phyloP scores from a whole-genome alignment of 2,113 vertebrate species.

The Podilymbus podiceps region DNA sequence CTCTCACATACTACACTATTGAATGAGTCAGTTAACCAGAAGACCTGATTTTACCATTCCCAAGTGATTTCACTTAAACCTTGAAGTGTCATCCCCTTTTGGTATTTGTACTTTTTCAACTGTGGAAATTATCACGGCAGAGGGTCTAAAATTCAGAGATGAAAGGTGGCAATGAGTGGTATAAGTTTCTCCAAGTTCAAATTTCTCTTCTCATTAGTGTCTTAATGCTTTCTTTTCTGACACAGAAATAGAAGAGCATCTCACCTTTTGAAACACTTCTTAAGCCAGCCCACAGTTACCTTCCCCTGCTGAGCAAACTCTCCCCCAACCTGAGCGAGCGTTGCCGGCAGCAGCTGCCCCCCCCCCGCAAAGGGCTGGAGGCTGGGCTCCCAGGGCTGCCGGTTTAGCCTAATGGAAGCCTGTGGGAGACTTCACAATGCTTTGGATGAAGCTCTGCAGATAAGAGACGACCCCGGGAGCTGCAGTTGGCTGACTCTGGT shows the following conservation, averaged over 20 bases:
- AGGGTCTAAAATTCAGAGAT: not conserved
- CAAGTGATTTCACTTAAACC: not conserved
- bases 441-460: not conserved
- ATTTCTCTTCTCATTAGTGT: not conserved
- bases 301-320: not conserved
- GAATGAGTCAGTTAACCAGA: not conserved
- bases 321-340: not conserved
- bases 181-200: not conserved
- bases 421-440: not conserved
- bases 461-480: not conserved
- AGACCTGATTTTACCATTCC: not conserved
- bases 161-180: not conserved
- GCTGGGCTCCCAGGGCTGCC: not conserved
- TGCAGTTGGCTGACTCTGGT: not conserved
- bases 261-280: not conserved
- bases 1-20: not conserved
- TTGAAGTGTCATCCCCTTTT: not conserved
- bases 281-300: not conserved
- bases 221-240: not conserved
- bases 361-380: not conserved
- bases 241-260: not conserved
- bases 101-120: not conserved
- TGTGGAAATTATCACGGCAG: not conserved
- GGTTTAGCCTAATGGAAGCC: not conserved
- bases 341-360: constrained; percentile 1